Evolutionary conservation across 2,888 invertebrate genomes (phyloP).

Genomic region (Acrobasis repandana): DNA sequence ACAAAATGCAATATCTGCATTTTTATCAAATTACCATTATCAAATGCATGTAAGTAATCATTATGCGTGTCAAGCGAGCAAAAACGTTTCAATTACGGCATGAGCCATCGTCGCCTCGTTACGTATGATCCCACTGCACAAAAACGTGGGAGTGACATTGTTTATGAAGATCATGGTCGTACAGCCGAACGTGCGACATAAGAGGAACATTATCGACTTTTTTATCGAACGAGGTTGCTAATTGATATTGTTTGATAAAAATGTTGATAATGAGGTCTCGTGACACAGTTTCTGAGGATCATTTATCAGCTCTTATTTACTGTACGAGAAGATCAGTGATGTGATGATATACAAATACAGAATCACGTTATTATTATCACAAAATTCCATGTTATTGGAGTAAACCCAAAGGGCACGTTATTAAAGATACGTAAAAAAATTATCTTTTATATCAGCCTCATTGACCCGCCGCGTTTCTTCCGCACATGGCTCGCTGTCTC

Average conservation of each 20-base stretch:
- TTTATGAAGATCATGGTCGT: conserved; percentile 51
- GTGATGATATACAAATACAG: too few species aligned
- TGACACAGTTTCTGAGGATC: conserved; percentile 1
- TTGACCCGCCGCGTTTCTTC: too few species aligned
- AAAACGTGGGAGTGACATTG: conserved; percentile 56
- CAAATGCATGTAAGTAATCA: conserved; percentile 1
- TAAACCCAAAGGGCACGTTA: too few species aligned
- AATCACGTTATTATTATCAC: too few species aligned
- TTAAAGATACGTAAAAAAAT: too few species aligned
- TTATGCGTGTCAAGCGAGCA: neutral
- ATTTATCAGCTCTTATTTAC: neutral
- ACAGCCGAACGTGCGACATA: conserved; percentile 15
- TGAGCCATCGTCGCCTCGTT: conserved; percentile 36
- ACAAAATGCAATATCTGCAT: neutral
- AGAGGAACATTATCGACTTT: neutral
- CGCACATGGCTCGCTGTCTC: too few species aligned
- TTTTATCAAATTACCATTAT: conserved; percentile 6
- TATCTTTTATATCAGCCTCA: too few species aligned
- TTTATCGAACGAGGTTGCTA: conserved; percentile 7
- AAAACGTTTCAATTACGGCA: conserved; percentile 22
- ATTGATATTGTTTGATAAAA: neutral
- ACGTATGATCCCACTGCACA: conserved; percentile 48
- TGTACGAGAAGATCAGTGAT: neutral
- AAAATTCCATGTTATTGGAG: too few species aligned
- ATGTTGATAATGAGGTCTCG: neutral